Evolutionary conservation across 2,113 vertebrate species (phyloP).

Genomic region (Reinhardtius hippoglossoides): DNA sequence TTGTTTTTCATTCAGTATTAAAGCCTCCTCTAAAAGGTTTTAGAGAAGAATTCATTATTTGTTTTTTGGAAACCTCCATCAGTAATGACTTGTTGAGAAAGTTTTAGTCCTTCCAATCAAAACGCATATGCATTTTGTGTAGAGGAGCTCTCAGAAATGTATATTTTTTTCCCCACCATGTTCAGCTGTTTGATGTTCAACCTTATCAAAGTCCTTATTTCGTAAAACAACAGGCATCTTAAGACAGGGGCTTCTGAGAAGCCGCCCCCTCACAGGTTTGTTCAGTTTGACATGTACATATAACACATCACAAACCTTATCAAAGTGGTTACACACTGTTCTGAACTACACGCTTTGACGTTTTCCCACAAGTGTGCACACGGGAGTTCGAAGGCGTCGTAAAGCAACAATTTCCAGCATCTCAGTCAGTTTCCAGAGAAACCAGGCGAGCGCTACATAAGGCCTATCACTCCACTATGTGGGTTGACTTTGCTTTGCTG

Average conservation of each 20-base stretch:
- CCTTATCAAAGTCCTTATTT: neutral
- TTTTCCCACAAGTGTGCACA: constrained; percentile 32
- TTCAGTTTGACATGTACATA: constrained; percentile 3
- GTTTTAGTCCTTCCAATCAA: constrained; percentile 9
- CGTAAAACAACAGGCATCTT: too few species aligned
- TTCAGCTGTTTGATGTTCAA: neutral
- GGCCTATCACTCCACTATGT: constrained; percentile 51
- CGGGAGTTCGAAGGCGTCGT: constrained; percentile 54
- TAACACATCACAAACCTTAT: constrained; percentile 15
- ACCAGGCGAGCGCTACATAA: constrained; percentile 21
- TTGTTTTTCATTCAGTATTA: neutral
- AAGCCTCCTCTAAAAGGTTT: neutral
- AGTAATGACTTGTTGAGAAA: neutral
- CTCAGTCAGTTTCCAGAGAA: constrained; percentile 71
- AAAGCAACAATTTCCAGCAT: constrained; percentile 65
- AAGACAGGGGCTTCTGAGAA: neutral
- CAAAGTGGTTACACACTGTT: constrained; percentile 19
- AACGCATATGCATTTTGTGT: neutral
- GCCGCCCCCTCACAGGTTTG: neutral
- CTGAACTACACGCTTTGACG: constrained; percentile 27
- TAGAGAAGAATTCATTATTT: neutral
- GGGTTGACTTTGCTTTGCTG: constrained; percentile 58
- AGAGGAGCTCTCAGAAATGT: neutral
- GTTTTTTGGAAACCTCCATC: neutral
- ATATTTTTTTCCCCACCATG: neutral